Conservation (phyloP, 1,140 invertebrate species). For the Micrasema minimum region DNA sequence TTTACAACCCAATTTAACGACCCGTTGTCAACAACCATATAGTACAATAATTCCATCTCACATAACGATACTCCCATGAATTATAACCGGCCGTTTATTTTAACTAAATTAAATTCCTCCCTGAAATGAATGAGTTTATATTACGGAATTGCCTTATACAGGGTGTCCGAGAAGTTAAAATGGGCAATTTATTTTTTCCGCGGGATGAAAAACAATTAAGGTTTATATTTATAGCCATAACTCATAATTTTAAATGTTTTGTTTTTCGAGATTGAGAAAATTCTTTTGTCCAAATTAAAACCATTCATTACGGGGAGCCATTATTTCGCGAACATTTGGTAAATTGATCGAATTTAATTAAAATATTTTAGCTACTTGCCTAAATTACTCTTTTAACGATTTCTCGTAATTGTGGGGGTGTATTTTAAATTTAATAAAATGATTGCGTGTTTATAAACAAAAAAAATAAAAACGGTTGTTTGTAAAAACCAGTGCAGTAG, state of each 20-base stretch:
- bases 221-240: conserved; percentile 30
- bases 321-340: conserved; percentile 2
- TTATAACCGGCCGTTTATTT: conserved; percentile 46
- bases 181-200: conserved; percentile 17
- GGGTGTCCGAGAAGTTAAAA: conserved; percentile 23
- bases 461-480: no score
- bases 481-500: no score
- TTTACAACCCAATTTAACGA: no score
- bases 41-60: conserved; percentile 37
- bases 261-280: conserved; percentile 22
- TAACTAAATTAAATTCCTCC: conserved; percentile 40
- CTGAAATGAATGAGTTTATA: conserved; percentile 28
- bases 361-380: background rate
- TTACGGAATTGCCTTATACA: conserved; percentile 9
- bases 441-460: no score
- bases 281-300: conserved; percentile 16
- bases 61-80: conserved; percentile 46
- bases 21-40: background rate
- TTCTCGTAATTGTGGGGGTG: no score
- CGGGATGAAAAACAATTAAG: conserved; percentile 23
- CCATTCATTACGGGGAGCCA: background rate
- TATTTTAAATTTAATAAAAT: no score
- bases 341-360: conserved; percentile 12
- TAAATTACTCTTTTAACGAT: no score
- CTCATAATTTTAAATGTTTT: conserved; percentile 20